Evolutionary conservation across 2,797 vertebrate species (phyloP).

Genomic region (Typhlichthys eigenmanni): DNA sequence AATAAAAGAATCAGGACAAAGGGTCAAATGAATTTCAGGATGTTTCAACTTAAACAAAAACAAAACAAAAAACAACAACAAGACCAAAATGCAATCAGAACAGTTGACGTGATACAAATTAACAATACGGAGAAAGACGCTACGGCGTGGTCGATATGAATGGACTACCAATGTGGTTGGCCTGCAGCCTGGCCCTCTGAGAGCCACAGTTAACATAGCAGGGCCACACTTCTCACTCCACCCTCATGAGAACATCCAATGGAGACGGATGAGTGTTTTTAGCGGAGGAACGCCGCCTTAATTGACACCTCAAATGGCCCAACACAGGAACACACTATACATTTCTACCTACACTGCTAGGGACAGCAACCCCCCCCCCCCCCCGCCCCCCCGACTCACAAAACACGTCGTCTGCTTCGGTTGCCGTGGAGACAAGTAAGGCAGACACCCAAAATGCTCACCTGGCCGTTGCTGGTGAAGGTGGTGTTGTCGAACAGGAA

Average conservation of each 20-base stretch:
- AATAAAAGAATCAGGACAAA: slow-evolving; percentile 75
- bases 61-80: slow-evolving; percentile 52
- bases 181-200: slow-evolving; percentile 39
- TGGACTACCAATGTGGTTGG: slow-evolving; percentile 67
- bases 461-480: slow-evolving; percentile 91
- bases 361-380: no score
- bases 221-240: slow-evolving; percentile 23
- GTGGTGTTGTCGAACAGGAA: slow-evolving; percentile 94
- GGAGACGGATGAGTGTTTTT: slow-evolving; percentile 55
- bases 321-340: not conserved
- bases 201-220: slow-evolving; percentile 29
- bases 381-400: not conserved
- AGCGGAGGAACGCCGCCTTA: slow-evolving; percentile 17
- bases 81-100: slow-evolving; percentile 70
- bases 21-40: slow-evolving; percentile 75
- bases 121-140: slow-evolving; percentile 80
- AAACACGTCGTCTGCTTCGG: no score
- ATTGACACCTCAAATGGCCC: slow-evolving; percentile 23
- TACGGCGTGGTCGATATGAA: slow-evolving; percentile 73
- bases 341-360: not conserved
- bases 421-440: no score
- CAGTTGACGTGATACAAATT: slow-evolving; percentile 79
- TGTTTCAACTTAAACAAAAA: slow-evolving; percentile 74
- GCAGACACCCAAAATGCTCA: slow-evolving; percentile 42
- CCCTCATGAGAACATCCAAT: slow-evolving; percentile 49